Evolutionary conservation across 2,113 vertebrate species (phyloP).

Genomic region (Capreolus pygargus): DNA sequence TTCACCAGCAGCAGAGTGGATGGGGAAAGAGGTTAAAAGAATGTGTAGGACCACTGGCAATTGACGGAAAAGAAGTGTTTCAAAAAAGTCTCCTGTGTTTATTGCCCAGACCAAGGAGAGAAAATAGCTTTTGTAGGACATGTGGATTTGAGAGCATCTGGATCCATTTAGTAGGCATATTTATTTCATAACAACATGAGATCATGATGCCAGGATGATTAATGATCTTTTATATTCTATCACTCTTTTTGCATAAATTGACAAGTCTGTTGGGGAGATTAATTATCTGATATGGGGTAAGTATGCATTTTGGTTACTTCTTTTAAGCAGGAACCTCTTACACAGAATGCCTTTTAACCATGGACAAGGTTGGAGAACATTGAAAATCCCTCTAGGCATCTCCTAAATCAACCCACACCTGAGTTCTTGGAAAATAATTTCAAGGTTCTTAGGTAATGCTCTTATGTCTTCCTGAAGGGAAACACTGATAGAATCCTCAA

Average conservation of each 20-base stretch:
- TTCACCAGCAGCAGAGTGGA: background rate
- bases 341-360: background rate
- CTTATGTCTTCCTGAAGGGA: background rate
- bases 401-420: conserved; percentile 20
- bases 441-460: conserved; percentile 5
- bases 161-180: conserved; percentile 56
- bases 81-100: background rate
- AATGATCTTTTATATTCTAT: conserved; percentile 52
- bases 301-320: background rate
- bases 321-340: background rate
- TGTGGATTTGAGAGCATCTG: conserved; percentile 46
- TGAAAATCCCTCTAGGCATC: background rate
- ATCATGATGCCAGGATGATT: conserved; percentile 60
- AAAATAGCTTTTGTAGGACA: background rate
- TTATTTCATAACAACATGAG: conserved; percentile 66
- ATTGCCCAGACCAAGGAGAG: background rate
- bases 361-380: background rate
- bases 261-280: conserved; percentile 46
- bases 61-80: conserved; percentile 20
- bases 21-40: background rate
- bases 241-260: conserved; percentile 45
- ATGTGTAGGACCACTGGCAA: background rate
- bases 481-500: background rate
- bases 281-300: conserved; percentile 29
- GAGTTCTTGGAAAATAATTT: conserved; percentile 13